phyloP scores from a whole-genome alignment of 2,888 invertebrate species.

The Eulithis prunata region DNA sequence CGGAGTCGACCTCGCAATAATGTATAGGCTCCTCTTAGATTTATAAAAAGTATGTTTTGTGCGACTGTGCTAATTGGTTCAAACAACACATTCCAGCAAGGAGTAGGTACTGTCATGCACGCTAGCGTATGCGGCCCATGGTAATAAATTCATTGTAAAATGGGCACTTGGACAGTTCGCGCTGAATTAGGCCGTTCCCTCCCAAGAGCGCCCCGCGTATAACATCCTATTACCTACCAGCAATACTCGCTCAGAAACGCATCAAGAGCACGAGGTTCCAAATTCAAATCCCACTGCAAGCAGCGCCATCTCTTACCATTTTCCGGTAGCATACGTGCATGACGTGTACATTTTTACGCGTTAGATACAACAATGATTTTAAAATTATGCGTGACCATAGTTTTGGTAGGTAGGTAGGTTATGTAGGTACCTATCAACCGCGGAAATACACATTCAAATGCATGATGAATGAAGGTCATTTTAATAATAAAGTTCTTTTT shows the following conservation, averaged over 20 bases:
- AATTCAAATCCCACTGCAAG: conserved; percentile 8
- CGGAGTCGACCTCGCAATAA: conserved; percentile 35
- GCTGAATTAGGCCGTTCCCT: conserved; percentile 79
- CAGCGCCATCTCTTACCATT: conserved; percentile 49
- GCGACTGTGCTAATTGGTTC: conserved; percentile 51
- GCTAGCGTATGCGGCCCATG: conserved; percentile 72
- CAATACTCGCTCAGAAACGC: conserved; percentile 63
- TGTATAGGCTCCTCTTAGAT: not conserved
- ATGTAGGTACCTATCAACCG: conserved; percentile 40
- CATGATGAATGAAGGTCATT: conserved; percentile 67
- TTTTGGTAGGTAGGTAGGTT: conserved; percentile 33
- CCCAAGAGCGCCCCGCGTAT: conserved; percentile 77
- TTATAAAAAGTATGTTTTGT: conserved; percentile 20
- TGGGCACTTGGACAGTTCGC: conserved; percentile 69
- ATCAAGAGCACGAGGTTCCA: conserved; percentile 47
- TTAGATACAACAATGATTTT: conserved; percentile 30
- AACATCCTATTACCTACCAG: conserved; percentile 61
- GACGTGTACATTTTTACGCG: not conserved
- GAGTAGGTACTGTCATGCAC: conserved; percentile 67
- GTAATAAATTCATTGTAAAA: conserved; percentile 82
- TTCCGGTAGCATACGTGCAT: conserved; percentile 21
- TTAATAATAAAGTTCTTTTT: conserved; percentile 10
- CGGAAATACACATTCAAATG: conserved; percentile 70
- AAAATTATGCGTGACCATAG: conserved; percentile 48
- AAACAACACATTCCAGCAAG: conserved; percentile 53